Evolutionary conservation across 2,888 invertebrate genomes (phyloP).

Genomic region (Habroteleia sp.): DNA sequence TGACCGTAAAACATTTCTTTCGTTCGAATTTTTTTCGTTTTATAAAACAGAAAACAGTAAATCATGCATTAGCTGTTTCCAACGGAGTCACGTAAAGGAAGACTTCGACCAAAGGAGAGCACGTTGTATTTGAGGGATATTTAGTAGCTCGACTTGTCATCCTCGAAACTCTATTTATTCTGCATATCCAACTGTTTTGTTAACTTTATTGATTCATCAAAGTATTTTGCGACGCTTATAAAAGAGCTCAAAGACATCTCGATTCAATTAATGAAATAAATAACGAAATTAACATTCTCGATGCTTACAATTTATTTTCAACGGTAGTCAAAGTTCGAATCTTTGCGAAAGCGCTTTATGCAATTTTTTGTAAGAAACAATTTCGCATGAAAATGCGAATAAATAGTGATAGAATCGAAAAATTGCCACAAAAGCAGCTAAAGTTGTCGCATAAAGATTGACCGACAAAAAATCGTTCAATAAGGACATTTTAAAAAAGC

Average conservation of each 20-base stretch:
- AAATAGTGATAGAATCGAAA: too few species aligned
- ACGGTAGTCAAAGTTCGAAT: too few species aligned
- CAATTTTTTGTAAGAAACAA: too few species aligned
- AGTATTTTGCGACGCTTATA: constrained; percentile 26
- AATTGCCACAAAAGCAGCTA: too few species aligned
- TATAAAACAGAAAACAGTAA: constrained; percentile 39
- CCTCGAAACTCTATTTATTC: constrained; percentile 44
- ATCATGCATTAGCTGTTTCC: constrained; percentile 47
- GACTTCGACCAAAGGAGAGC: constrained; percentile 36
- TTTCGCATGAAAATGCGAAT: too few species aligned
- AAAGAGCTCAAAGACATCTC: constrained; percentile 38
- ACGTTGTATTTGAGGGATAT: constrained; percentile 52
- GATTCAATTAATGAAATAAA: constrained; percentile 30
- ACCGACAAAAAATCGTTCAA: too few species aligned
- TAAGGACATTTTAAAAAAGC: too few species aligned
- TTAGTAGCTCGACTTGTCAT: constrained; percentile 53
- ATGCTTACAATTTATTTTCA: too few species aligned
- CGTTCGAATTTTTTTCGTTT: constrained; percentile 6
- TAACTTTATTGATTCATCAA: constrained; percentile 58
- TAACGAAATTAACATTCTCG: background rate
- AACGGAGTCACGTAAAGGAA: constrained; percentile 54
- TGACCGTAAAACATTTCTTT: constrained; percentile 32
- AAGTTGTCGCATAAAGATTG: too few species aligned
- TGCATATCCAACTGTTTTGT: constrained; percentile 51
- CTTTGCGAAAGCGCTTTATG: too few species aligned